A percentile compares a stretch with the other conserved stretches of the same genome.
Evolutionary conservation across 2,888 invertebrate genomes (phyloP).

Genomic region (Deroplatys truncata): DNA sequence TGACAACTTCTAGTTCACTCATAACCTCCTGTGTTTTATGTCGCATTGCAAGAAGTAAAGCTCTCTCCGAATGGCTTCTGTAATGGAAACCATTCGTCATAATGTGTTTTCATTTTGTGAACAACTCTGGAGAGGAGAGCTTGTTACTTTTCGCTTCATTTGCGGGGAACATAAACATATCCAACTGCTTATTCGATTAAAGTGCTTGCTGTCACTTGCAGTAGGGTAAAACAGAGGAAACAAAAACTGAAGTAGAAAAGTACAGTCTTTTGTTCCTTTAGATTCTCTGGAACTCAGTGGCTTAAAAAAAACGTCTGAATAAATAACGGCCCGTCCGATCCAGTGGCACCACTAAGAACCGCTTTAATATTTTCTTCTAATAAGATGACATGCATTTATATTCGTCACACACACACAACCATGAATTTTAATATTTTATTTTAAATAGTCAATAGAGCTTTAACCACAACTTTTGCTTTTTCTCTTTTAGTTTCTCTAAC

Average conservation of each 20-base stretch:
- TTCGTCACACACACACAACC: too few species aligned
- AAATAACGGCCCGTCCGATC: too few species aligned
- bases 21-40: background rate
- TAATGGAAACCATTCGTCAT: background rate
- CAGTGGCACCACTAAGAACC: too few species aligned
- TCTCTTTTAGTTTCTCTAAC: too few species aligned
- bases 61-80: background rate
- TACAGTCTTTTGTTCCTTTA: background rate
- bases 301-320: background rate
- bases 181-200: background rate
- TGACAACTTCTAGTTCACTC: background rate
- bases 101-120: background rate
- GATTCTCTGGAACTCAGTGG: background rate
- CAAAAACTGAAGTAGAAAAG: background rate
- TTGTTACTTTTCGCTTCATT: background rate
- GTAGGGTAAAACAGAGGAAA: background rate
- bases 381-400: too few species aligned
- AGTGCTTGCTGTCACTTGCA: background rate
- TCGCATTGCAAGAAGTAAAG: background rate
- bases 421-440: too few species aligned
- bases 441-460: too few species aligned
- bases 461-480: too few species aligned
- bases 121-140: background rate
- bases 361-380: too few species aligned
- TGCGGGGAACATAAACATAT: background rate